Percentiles rank a stretch among this genome's conserved stretches.
phyloP scores from a whole-genome alignment of 2,888 invertebrate species.

The Cryptus viduatorius region DNA sequence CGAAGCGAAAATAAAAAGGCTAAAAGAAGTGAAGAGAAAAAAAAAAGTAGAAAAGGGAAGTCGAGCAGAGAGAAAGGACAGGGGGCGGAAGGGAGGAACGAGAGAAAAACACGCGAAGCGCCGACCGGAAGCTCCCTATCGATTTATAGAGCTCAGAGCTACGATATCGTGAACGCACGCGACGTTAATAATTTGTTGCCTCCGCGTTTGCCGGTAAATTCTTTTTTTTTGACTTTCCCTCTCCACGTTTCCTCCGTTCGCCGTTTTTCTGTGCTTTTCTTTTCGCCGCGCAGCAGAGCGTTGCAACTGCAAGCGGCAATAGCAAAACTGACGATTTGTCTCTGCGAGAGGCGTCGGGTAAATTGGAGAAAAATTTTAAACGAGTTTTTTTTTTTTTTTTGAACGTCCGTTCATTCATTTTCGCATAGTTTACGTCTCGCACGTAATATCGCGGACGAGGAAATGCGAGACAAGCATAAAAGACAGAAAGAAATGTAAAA shows the following conservation, averaged over 20 bases:
- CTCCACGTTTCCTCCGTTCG: neutral
- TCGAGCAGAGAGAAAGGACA: slow-evolving; percentile 17
- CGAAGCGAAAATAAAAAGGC: slow-evolving; percentile 13
- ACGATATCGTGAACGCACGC: slow-evolving; percentile 72
- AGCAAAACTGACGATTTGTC: neutral
- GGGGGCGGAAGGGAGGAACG: slow-evolving; percentile 37
- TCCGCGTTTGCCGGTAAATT: slow-evolving; percentile 45
- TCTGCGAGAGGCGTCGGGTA: neutral
- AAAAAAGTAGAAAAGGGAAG: slow-evolving; percentile 25
- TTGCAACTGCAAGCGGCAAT: slow-evolving; percentile 6
- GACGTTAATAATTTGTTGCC: slow-evolving; percentile 76
- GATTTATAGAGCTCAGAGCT: slow-evolving; percentile 60
- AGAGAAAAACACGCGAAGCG: slow-evolving; percentile 52
- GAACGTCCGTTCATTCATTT: neutral
- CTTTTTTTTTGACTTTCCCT: slow-evolving; percentile 13
- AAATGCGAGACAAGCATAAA: neutral
- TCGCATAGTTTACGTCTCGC: neutral
- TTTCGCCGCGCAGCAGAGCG: neutral
- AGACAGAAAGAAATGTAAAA: neutral
- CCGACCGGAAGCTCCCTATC: slow-evolving; percentile 61
- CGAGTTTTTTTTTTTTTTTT: too few relatives aligned
- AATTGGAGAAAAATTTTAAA: slow-evolving; percentile 10
- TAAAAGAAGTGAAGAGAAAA: slow-evolving; percentile 37
- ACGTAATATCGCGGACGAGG: neutral
- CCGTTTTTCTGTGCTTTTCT: slow-evolving; percentile 16